Percentiles rank a stretch among this genome's conserved stretches.
These are phyloP conservation scores for Dasysyrphus tricinctus DNA, from an alignment of 2,888 invertebrate genomes.

Conservation along the genomic window DNA sequence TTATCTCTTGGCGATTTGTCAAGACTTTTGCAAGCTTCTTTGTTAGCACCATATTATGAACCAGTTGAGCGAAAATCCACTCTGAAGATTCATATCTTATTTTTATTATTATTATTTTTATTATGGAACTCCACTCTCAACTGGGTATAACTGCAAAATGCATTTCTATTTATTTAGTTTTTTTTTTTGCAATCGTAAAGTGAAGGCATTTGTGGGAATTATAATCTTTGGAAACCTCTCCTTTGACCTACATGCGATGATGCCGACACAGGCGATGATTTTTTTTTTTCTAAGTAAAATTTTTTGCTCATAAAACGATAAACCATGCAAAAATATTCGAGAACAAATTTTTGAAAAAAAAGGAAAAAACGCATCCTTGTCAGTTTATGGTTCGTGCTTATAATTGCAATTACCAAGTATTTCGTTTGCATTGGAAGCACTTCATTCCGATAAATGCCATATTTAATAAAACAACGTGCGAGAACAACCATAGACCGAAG, in stretches of 20 bases:
- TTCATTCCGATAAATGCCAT: conserved; percentile 26
- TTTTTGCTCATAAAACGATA: not conserved
- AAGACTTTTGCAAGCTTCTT: conserved; percentile 27
- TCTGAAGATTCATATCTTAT: conserved; percentile 27
- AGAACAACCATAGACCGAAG: not conserved
- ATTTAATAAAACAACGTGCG: conserved; percentile 22
- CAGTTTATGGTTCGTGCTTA: conserved; percentile 33
- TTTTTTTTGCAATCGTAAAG: conserved; percentile 14
- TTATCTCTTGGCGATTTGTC: conserved; percentile 53
- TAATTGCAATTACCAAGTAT: conserved; percentile 49
- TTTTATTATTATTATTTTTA: too few relatives aligned
- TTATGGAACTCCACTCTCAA: not conserved
- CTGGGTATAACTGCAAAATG: not conserved
- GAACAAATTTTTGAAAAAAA: not conserved
- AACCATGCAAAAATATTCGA: not conserved
- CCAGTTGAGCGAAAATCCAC: conserved; percentile 15
- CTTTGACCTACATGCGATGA: not conserved
- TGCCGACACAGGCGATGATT: not conserved
- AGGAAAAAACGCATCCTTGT: conserved; percentile 6
- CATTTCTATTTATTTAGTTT: conserved; percentile 22
- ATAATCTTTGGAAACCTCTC: conserved; percentile 10
- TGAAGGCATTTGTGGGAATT: conserved; percentile 28
- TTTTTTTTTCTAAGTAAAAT: not conserved
- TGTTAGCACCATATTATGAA: conserved; percentile 26
- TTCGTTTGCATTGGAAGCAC: conserved; percentile 3